These are phyloP conservation scores for Drosophila watanabei DNA, from an alignment of 1,140 invertebrate species.

Conservation along the genomic window DNA sequence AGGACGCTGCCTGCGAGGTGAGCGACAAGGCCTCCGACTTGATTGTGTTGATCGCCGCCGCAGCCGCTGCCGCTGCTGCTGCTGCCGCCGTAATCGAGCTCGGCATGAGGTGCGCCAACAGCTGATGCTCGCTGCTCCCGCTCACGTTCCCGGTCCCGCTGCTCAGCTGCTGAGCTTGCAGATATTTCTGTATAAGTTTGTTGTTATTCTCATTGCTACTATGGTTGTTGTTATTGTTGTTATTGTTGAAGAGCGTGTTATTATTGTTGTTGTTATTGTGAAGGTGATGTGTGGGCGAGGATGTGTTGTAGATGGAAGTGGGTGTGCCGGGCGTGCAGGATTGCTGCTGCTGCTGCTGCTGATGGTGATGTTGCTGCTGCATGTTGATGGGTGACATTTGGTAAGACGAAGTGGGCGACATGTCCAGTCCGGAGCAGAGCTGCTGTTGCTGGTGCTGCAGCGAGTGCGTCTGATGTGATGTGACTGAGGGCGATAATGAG, in stretches of 20 bases:
- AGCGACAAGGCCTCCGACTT: conserved; percentile 57
- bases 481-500: conserved; percentile 68
- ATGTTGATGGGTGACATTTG: conserved; percentile 78
- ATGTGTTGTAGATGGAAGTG: conserved; percentile 70
- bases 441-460: conserved; percentile 60
- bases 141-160: conserved; percentile 42
- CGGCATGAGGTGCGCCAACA: conserved; percentile 67
- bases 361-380: conserved; percentile 68
- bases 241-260: conserved; percentile 73
- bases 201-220: conserved; percentile 71
- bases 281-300: conserved; percentile 68
- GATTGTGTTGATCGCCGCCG: conserved; percentile 56
- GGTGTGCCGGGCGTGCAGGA: conserved; percentile 73
- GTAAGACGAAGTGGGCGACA: conserved; percentile 68
- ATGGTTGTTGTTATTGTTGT: conserved; percentile 67
- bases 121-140: conserved; percentile 54
- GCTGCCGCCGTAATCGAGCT: conserved; percentile 63
- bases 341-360: conserved; percentile 67
- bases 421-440: conserved; percentile 63
- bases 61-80: conserved; percentile 58
- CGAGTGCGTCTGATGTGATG: conserved; percentile 32
- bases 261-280: conserved; percentile 71
- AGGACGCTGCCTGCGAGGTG: conserved; percentile 43
- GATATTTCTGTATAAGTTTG: conserved; percentile 83
- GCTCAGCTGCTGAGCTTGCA: conserved; percentile 71